Evolutionary conservation across 2,797 vertebrate genomes (phyloP).

Genomic region (Fistularia tabacaria): DNA sequence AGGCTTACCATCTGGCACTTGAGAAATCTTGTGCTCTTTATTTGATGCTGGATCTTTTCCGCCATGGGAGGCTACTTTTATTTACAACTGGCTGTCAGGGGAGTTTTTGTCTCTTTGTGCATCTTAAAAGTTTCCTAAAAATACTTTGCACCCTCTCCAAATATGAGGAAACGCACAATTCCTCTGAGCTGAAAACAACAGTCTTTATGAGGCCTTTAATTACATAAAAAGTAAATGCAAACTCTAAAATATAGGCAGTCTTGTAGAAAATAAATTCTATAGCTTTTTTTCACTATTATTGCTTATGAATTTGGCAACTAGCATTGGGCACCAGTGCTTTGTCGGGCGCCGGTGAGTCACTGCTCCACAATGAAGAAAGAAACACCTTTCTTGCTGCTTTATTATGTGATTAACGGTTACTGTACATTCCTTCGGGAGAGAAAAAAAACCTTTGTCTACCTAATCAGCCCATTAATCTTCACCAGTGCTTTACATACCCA

Average conservation of each 20-base stretch:
- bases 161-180: constrained; percentile 25
- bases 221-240: neutral
- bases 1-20: constrained; percentile 64
- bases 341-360: neutral
- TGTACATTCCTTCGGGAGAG: neutral
- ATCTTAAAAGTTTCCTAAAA: constrained; percentile 59
- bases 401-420: neutral
- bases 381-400: neutral
- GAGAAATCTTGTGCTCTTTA: constrained; percentile 55
- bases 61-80: constrained; percentile 59
- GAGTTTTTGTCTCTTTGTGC: constrained; percentile 50
- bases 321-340: constrained; percentile 7
- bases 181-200: constrained; percentile 3
- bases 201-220: neutral
- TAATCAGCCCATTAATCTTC: neutral
- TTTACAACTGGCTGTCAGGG: constrained; percentile 64
- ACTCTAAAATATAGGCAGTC: no score
- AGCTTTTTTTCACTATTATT: neutral
- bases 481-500: no score
- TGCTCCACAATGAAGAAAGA: neutral
- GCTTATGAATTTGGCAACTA: constrained; percentile 12
- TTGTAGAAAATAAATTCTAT: neutral
- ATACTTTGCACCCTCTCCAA: constrained; percentile 44
- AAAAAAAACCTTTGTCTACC: neutral
- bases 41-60: constrained; percentile 63